A percentile compares a stretch with the other conserved stretches of the same genome.
These are phyloP conservation scores for Cephalotes varians DNA, from an alignment of 2,888 invertebrate species.

Conservation along the genomic window DNA sequence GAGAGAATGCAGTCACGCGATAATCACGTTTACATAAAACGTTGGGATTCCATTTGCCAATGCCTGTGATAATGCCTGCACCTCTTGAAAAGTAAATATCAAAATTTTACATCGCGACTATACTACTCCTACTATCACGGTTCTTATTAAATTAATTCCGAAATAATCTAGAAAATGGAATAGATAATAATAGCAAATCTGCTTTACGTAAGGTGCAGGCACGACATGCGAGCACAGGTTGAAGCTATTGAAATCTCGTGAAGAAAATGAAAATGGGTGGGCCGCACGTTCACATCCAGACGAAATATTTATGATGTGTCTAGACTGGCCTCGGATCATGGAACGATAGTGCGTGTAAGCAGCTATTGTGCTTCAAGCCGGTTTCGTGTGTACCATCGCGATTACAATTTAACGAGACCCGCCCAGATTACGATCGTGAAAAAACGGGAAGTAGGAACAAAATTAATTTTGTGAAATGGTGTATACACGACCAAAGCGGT, in stretches of 20 bases:
- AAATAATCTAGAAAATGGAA: constrained; percentile 25
- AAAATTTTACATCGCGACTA: not conserved
- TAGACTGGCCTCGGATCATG: constrained; percentile 53
- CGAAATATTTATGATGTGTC: constrained; percentile 48
- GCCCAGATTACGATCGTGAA: constrained; percentile 59
- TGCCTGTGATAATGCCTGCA: constrained; percentile 65
- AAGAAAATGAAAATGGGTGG: constrained; percentile 53
- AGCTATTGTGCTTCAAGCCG: constrained; percentile 66
- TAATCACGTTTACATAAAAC: constrained; percentile 68
- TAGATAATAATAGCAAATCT: not conserved
- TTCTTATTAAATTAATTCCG: constrained; percentile 7
- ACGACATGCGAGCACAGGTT: constrained; percentile 71
- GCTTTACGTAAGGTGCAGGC: constrained; percentile 68
- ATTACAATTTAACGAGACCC: constrained; percentile 68
- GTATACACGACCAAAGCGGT: constrained; percentile 62
- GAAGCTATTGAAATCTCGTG: constrained; percentile 69
- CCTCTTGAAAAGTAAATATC: constrained; percentile 31
- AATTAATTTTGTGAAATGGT: constrained; percentile 55
- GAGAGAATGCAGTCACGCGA: constrained; percentile 78
- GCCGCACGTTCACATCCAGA: constrained; percentile 26
- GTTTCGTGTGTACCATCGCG: constrained; percentile 62
- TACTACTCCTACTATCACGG: not conserved
- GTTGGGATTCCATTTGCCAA: constrained; percentile 59
- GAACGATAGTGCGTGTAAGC: constrained; percentile 62
- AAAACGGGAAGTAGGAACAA: constrained; percentile 60